Conservation (phyloP, 2,113 vertebrate species). For the Eulemur rufifrons region DNA sequence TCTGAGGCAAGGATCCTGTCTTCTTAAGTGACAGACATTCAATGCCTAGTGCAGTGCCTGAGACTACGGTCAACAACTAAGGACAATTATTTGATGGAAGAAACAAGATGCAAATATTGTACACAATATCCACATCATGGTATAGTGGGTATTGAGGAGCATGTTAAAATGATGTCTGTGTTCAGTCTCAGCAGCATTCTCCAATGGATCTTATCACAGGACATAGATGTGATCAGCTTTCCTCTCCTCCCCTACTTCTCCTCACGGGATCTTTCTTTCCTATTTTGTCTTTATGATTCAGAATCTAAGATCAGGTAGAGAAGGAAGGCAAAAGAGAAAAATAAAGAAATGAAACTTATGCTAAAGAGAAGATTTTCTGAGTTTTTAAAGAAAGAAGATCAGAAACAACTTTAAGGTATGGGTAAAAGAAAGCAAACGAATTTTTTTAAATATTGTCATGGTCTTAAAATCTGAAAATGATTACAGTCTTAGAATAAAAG, state of each 20-base stretch:
- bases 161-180: background rate
- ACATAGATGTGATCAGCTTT: background rate
- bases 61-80: background rate
- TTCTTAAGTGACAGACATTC: background rate
- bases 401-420: background rate
- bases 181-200: background rate
- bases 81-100: background rate
- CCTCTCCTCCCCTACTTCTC: background rate
- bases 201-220: too few relatives aligned
- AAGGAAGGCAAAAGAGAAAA: background rate
- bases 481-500: background rate
- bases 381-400: background rate
- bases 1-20: background rate
- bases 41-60: background rate
- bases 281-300: background rate
- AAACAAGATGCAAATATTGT: background rate
- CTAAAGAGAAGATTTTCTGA: background rate
- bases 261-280: background rate
- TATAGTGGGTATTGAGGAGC: background rate
- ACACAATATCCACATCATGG: background rate
- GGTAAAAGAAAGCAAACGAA: background rate
- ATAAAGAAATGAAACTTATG: background rate
- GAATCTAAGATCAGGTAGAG: background rate
- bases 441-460: background rate
- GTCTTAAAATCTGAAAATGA: background rate